These are phyloP conservation scores for Mormyrus hasselquistii DNA, from an alignment of 2,797 vertebrate genomes.

Conservation along the genomic window DNA sequence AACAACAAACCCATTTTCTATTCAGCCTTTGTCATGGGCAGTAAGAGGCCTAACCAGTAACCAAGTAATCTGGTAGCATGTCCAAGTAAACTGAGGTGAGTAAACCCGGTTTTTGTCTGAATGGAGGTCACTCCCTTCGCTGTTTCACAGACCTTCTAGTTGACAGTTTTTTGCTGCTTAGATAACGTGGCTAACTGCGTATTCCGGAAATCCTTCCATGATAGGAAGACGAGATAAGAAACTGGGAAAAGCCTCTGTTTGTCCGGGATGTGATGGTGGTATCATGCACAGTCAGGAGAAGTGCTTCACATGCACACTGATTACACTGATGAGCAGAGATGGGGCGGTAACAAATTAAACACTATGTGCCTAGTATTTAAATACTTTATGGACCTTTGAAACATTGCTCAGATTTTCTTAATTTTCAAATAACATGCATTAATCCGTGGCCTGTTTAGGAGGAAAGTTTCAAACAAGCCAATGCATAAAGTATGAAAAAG, in stretches of 20 bases:
- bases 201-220: constrained; percentile 8
- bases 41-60: neutral
- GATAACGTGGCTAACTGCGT: neutral
- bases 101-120: neutral
- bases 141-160: neutral
- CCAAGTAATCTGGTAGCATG: neutral
- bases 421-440: neutral
- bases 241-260: neutral
- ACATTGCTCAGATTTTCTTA: neutral
- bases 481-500: neutral
- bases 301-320: neutral
- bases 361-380: neutral
- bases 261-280: neutral
- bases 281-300: neutral
- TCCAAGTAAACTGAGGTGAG: neutral
- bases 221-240: neutral
- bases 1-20: neutral
- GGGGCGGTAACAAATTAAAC: neutral
- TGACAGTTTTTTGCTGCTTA: neutral
- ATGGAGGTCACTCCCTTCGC: neutral
- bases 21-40: neutral
- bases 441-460: neutral
- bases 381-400: neutral
- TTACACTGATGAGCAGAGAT: neutral
- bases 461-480: neutral